Base-by-base conservation (phyloP, 2,113 vertebrate species). In the Opisthocomus hoazin region DNA sequence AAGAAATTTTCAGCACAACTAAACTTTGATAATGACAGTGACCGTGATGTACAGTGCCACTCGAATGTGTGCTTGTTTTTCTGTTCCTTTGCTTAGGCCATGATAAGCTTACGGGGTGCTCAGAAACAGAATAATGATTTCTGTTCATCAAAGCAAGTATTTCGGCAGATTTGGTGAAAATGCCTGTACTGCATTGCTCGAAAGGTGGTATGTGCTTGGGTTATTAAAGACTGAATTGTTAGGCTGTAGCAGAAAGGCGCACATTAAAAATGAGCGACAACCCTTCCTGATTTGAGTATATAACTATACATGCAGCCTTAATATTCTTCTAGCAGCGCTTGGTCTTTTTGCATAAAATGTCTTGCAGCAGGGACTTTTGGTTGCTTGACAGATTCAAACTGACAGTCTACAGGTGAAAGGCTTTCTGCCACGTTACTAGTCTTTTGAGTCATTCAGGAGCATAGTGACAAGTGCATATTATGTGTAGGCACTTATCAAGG, bases 391-490 rank as follows among this genome's bases (percentile, higher is more conserved):
- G 82, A 84, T 95, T 63, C 41, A 54, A 34, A 69, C 45, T 69
- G 85, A 57, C 79, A 95, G 54, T 39, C 58, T 92, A 83, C 87
- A 90, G 93, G 92, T 94, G 82, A 91, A 91, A 90, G 71, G 51
- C 75, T 93, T 85, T 93, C 65, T 91, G 50, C 61, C 48, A 46
- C 1, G 0, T 69, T 83, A n/a, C 32, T 41, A 58, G 58, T 53
- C 2, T 3, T 90, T 29, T 66, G 71, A 95, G 54, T 85, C 78
- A 83, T 70, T 83, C 4, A 6, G 57, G 58, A 90, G 54, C 37
- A 11, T 9, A 27, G 66, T 46, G 78, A 94, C 87, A 94, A 89
- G 61, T n/a, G 29, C 50, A 50, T 37, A 65, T 87, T 70, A 41
- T 23, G 50, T 76, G 58, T 51, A 76, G 15, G 24, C 75, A 83